Base-by-base conservation (phyloP, 2,888 invertebrate genomes). In the Trissolcus brochymenae region DNA sequence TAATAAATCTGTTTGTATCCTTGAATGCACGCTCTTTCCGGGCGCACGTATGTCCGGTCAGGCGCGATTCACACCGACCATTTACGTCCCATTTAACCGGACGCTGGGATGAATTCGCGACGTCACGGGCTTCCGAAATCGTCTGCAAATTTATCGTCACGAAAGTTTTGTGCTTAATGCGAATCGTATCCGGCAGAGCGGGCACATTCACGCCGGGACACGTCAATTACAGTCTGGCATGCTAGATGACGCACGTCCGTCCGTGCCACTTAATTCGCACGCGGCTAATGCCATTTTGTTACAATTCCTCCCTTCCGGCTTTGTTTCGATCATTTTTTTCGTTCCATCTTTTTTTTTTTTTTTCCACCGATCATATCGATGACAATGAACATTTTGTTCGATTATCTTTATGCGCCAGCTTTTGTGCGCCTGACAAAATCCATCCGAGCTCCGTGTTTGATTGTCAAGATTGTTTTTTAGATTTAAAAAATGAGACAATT, bases 111-210 rank as follows among this genome's bases (percentile, higher is more conserved):
- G 68, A 66, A 79, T 74, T 65, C 65, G 70, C 66, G 71, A 71
- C 70, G 68, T 70, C 79, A 73, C 72, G 64, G 76, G 68, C 66
- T 76, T 74, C 73, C 76, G 79, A 73, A 79, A 79, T 79, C 79
- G 79, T 54, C 70, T 64, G 79, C 76, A 78, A 79, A 81, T 81
- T 81, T 78, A 79, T 78, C 71, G 78, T 49, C 66, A 46, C 54
- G 66, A 56, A 35, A 35, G 62, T 46, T 29, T 60, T 70, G 84
- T 82, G 84, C 82, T 84, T 84, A 85, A 85, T 85, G 82, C 83
- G 85, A 83, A 82, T 85, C 83, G 82, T 80, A 82, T 85, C 84
- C 85, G 85, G 84, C 81, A 84, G 85, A 84, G 78, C 82, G 84
- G 80, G 80, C 82, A 82, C 83, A 83, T 85, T 85, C 85, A 84